Base-by-base conservation (phyloP, 2,113 vertebrate species). In the Willisornis vidua region DNA sequence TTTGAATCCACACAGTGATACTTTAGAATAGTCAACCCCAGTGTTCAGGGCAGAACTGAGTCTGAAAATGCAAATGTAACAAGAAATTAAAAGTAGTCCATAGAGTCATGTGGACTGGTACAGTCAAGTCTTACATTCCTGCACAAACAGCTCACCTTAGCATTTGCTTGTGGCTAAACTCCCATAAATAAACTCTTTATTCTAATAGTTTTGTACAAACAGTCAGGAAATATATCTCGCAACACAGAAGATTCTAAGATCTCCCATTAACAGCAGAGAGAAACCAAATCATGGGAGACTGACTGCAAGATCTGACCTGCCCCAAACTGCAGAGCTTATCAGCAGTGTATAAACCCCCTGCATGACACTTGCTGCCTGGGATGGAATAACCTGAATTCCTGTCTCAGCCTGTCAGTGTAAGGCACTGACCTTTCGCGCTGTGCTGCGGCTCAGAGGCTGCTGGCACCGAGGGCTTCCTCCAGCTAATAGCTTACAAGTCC, bases 401-500 rank as follows among this genome's bases (percentile, higher is more conserved):
- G 87, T 62, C 96, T 89, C 46, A 13, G 77, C 90, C 95, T 93
- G 88, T 90, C 95, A 96, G 77, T 54, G 85, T 59, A 54, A 95
- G 90, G 75, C 82, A 12, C 7, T 93, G 93, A 95, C 94, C 95
- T 96, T 97, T 90, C 22, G 29, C 12, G 14, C 77, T 22, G 35
- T 80, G 25, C 80, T 68, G 33, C 2, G 14, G 66, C 80, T 84
- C 11, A 0, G 75, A 19, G 66, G 65, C 87, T 76, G 68, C 78
- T 92, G 88, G 86, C 85, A 80, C 73, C 1, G 6, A 87, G 76
- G 92, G 77, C 75, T 94, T 94, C 89, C 89, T 82, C 28, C 92
- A 89, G 89, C 93, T 94, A 93, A 96, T 86, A 70, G 59, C 66
- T 90, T 94, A 91, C 95, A 89, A 82, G 72, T 82, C 88, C 82